Percentiles rank a stretch among this genome's conserved stretches.
Conservation (phyloP, 1,140 invertebrate species). For the Tenebrio molitor region DNA sequence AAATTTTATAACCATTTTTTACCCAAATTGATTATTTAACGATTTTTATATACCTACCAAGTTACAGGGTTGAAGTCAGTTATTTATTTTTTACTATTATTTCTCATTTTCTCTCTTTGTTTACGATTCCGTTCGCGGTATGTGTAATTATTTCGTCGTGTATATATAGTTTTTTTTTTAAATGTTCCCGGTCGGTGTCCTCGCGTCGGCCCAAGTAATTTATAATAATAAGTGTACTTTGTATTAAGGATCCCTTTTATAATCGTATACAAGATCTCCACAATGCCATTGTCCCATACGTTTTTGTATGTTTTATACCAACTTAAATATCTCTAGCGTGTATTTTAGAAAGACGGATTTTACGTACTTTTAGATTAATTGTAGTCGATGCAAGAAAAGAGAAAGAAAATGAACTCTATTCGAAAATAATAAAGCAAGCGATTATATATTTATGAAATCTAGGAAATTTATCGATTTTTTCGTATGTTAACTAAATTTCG, state of each 20-base stretch:
- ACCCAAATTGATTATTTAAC: slow-evolving; percentile 53
- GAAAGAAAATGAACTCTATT: slow-evolving; percentile 15
- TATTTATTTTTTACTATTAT: slow-evolving; percentile 50
- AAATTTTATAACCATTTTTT: slow-evolving; percentile 58
- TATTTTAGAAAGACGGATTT: slow-evolving; percentile 14
- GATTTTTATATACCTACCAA: slow-evolving; percentile 51
- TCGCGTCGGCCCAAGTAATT: not conserved
- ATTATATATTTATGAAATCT: slow-evolving; percentile 33
- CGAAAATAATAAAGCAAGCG: not conserved
- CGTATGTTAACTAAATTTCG: slow-evolving; percentile 9
- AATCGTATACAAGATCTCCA: slow-evolving; percentile 59
- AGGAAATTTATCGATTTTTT: slow-evolving; percentile 15
- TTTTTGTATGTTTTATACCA: slow-evolving; percentile 61
- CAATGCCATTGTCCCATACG: slow-evolving; percentile 61
- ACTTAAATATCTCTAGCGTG: slow-evolving; percentile 48
- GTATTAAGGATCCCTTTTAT: slow-evolving; percentile 49
- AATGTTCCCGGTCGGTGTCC: not conserved
- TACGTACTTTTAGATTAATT: slow-evolving; percentile 42
- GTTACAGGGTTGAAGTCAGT: slow-evolving; percentile 56
- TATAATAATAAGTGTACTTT: slow-evolving; percentile 50
- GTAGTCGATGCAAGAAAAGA: slow-evolving; percentile 28
- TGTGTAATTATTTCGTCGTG: slow-evolving; percentile 4
- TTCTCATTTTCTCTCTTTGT: slow-evolving; percentile 40
- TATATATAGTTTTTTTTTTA: slow-evolving; percentile 43
- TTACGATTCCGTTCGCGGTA: slow-evolving; percentile 33